A percentile compares a stretch with the other conserved stretches of the same genome.
Conservation (phyloP, 2,113 vertebrate species). For the Erinaceus europaeus region DNA sequence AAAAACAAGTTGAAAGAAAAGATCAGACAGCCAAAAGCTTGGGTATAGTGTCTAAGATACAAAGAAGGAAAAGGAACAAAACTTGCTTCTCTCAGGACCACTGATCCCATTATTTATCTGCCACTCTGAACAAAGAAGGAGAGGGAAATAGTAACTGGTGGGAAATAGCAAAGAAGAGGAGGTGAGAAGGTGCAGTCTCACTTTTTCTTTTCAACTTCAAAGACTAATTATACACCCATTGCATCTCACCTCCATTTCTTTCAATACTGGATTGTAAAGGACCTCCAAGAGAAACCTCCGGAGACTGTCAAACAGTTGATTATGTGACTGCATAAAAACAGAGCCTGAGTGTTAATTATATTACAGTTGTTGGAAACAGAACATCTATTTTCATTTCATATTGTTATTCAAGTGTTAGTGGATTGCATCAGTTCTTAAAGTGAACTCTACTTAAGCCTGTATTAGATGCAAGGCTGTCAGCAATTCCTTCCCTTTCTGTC, state of each 20-base stretch:
- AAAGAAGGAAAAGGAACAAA: constrained; percentile 7
- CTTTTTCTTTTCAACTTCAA: background rate
- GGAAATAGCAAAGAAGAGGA: constrained; percentile 1
- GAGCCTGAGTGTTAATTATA: constrained; percentile 54
- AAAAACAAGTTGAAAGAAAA: background rate
- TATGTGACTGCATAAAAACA: constrained; percentile 22
- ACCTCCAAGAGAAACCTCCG: constrained; percentile 24
- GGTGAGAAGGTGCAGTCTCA: background rate
- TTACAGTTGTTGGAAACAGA: constrained; percentile 55
- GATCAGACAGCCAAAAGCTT: background rate
- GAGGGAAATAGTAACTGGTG: background rate
- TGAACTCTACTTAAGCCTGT: background rate
- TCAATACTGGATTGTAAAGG: background rate
- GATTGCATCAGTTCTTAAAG: constrained; percentile 48
- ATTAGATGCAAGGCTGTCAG: background rate
- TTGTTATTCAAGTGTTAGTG: constrained; percentile 49
- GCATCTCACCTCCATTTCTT: constrained; percentile 23
- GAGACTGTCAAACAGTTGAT: background rate
- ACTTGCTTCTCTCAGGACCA: background rate
- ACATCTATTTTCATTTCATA: constrained; percentile 59
- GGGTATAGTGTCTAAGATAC: background rate
- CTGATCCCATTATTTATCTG: background rate
- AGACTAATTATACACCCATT: constrained; percentile 11
- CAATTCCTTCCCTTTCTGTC: background rate
- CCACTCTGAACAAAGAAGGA: background rate